Percentiles rank a stretch among this genome's conserved stretches.
phyloP scores from a whole-genome alignment of 1,140 invertebrate species.

The Lineus longissimus region DNA sequence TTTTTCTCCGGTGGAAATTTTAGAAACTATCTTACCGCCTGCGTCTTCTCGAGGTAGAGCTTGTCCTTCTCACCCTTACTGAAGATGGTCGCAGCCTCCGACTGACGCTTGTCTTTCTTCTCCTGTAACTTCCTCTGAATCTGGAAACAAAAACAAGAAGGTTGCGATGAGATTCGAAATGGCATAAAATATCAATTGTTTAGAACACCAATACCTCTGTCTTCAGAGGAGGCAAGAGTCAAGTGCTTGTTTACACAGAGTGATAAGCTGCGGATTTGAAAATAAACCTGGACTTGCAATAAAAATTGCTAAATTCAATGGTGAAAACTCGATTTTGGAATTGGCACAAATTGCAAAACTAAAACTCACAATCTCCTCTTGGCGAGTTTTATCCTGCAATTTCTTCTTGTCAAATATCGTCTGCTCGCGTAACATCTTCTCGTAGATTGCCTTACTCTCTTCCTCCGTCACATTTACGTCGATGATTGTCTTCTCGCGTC shows the following conservation, averaged over 20 bases:
- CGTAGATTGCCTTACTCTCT: constrained; percentile 26
- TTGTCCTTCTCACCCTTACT: constrained; percentile 36
- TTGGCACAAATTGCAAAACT: neutral
- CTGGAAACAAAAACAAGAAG: constrained; percentile 18
- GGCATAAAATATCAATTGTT: neutral
- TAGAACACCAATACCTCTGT: neutral
- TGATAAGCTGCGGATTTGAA: too few relatives aligned
- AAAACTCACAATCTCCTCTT: constrained; percentile 30
- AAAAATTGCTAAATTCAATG: too few relatives aligned
- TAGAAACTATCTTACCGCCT: constrained; percentile 23
- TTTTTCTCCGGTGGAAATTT: neutral
- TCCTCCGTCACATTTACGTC: constrained; percentile 25
- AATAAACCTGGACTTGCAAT: too few relatives aligned
- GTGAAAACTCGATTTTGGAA: too few relatives aligned
- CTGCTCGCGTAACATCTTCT: constrained; percentile 27
- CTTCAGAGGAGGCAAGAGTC: neutral
- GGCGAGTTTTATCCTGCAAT: constrained; percentile 23
- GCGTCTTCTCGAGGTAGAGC: constrained; percentile 23
- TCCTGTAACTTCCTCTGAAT: constrained; percentile 24
- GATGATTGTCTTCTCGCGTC: constrained; percentile 27
- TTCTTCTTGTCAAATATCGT: constrained; percentile 19
- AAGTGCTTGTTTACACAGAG: neutral
- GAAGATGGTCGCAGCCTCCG: constrained; percentile 27
- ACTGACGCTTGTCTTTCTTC: constrained; percentile 19
- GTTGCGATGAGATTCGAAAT: neutral